These are phyloP conservation scores for Sicus ferrugineus DNA, from an alignment of 2,888 invertebrate species.

Conservation along the genomic window DNA sequence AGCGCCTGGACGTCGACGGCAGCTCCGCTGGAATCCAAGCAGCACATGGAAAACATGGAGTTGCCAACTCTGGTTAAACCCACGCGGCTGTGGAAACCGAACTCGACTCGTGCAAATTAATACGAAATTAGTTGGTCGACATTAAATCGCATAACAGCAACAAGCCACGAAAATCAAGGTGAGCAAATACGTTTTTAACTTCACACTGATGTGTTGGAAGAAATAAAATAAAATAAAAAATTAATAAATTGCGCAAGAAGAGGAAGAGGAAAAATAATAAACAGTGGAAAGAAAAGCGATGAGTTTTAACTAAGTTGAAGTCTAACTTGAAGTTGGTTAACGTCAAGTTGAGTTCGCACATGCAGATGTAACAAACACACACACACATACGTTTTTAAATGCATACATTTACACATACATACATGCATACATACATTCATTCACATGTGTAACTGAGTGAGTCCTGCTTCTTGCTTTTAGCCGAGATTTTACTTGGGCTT, in stretches of 20 bases:
- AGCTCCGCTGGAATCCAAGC: neutral
- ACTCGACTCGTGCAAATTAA: neutral
- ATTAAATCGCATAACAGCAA: neutral
- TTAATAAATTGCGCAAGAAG: neutral
- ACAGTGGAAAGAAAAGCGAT: neutral
- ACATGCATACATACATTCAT: no score
- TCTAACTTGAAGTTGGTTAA: no score
- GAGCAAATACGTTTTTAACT: neutral
- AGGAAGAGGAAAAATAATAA: neutral
- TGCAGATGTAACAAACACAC: no score
- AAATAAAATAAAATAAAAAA: neutral
- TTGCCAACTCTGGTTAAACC: neutral
- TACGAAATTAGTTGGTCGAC: neutral
- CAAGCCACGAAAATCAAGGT: slow-evolving; percentile 5
- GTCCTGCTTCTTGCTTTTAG: no score
- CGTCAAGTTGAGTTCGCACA: no score
- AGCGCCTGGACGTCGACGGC: neutral
- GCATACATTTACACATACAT: no score
- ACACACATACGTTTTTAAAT: no score
- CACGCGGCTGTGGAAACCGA: neutral
- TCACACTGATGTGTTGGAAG: neutral
- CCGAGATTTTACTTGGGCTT: no score
- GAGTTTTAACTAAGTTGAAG: no score
- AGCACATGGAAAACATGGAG: neutral
- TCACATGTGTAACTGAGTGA: no score